These are phyloP conservation scores for Glyptemys insculpta DNA, from an alignment of 2,797 vertebrate species.

Conservation along the genomic window DNA sequence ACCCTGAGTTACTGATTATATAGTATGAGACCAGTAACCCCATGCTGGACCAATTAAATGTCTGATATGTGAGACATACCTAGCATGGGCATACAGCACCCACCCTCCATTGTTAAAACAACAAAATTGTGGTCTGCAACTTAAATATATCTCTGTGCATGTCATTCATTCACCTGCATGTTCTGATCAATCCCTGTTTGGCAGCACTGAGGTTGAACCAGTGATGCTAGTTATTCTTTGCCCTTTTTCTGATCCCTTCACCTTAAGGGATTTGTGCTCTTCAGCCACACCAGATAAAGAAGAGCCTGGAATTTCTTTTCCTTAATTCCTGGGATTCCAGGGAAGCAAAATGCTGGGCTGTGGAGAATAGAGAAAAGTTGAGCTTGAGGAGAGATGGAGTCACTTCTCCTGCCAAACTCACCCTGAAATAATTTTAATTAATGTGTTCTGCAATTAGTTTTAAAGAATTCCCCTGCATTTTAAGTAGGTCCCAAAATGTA, in stretches of 20 bases:
- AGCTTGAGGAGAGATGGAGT: not conserved
- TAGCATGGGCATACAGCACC: not conserved
- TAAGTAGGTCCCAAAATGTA: conserved; percentile 16
- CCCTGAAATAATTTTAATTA: not conserved
- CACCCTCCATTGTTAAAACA: not conserved
- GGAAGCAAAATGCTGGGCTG: not conserved
- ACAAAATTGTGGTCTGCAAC: not conserved
- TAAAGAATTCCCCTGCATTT: not conserved
- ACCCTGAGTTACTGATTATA: not conserved
- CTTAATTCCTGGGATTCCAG: not conserved
- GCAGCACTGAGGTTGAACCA: not conserved
- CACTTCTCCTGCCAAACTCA: not conserved
- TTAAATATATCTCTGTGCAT: not conserved
- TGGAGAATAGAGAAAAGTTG: not conserved
- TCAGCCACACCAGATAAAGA: not conserved
- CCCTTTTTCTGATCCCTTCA: not conserved
- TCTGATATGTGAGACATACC: not conserved
- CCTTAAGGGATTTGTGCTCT: not conserved
- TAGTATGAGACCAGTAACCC: not conserved
- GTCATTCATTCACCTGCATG: not conserved
- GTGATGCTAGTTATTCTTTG: not conserved
- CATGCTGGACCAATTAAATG: not conserved
- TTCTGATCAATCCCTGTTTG: not conserved
- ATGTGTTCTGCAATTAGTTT: not conserved
- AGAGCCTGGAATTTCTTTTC: not conserved